Evolutionary conservation across 2,113 vertebrate species (phyloP).

Genomic region (Damaliscus lunatus): DNA sequence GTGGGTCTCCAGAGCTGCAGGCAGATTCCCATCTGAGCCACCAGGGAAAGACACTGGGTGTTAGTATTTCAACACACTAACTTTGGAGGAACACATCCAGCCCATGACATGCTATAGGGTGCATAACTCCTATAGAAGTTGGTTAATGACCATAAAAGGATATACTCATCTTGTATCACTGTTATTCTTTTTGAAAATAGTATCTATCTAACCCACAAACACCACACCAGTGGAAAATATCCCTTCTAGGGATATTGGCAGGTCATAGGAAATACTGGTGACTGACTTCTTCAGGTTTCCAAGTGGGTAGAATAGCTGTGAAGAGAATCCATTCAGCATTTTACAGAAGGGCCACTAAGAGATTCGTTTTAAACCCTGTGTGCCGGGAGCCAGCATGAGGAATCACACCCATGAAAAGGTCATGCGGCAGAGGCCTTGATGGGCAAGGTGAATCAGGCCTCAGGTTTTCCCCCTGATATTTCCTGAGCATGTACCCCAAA

Average conservation of each 20-base stretch:
- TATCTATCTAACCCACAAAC: neutral
- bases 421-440: too few relatives aligned
- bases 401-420: too few relatives aligned
- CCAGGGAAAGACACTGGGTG: neutral
- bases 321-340: neutral
- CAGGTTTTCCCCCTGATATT: too few relatives aligned
- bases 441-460: too few relatives aligned
- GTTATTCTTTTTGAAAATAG: neutral
- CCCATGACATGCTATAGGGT: fast-evolving
- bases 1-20: neutral
- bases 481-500: too few relatives aligned
- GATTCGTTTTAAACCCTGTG: neutral
- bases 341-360: neutral
- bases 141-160: neutral
- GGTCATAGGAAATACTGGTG: neutral
- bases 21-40: neutral
- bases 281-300: neutral
- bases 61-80: neutral
- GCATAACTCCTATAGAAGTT: neutral
- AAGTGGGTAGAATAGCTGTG: neutral
- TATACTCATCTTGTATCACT: neutral
- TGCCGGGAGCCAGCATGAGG: too few relatives aligned
- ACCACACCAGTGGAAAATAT: neutral
- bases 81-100: neutral
- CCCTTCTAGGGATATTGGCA: neutral